These are phyloP conservation scores for Canis aureus DNA, from an alignment of 2,113 vertebrate genomes.

Conservation along the genomic window DNA sequence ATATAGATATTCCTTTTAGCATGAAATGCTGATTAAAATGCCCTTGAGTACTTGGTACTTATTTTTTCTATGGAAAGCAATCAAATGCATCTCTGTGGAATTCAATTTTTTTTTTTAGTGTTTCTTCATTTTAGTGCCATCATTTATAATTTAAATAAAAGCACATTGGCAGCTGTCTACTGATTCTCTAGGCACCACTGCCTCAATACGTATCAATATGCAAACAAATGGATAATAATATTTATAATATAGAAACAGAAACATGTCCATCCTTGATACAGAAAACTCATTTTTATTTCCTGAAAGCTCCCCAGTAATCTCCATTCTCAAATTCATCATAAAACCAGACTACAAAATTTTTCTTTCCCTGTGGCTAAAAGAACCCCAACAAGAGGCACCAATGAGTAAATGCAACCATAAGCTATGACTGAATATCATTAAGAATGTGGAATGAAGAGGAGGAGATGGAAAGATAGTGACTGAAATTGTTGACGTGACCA, in stretches of 20 bases:
- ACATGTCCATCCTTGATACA: not conserved
- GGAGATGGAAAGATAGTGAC: not conserved
- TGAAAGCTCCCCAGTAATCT: not conserved
- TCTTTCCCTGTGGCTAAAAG: not conserved
- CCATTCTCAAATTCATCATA: not conserved
- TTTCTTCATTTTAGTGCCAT: not conserved
- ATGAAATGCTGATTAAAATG: not conserved
- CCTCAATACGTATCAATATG: not conserved
- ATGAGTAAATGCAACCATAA: not conserved
- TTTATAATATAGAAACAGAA: not conserved
- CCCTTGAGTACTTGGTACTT: not conserved
- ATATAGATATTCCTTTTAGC: not conserved
- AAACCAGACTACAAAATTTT: not conserved
- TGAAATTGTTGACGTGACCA: not conserved
- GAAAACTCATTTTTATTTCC: not conserved
- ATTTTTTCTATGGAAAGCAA: not conserved
- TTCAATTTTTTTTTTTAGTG: not conserved
- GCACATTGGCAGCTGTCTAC: not conserved
- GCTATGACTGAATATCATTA: not conserved
- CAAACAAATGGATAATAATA: not conserved
- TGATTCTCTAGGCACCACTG: not conserved
- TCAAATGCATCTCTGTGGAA: not conserved
- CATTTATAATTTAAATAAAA: not conserved
- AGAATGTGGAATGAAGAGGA: slow-evolving; percentile 21
- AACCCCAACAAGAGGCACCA: not conserved